Percentiles rank a stretch among this genome's conserved stretches.
phyloP scores from a whole-genome alignment of 2,113 vertebrate genomes.

The Notechis scutatus region DNA sequence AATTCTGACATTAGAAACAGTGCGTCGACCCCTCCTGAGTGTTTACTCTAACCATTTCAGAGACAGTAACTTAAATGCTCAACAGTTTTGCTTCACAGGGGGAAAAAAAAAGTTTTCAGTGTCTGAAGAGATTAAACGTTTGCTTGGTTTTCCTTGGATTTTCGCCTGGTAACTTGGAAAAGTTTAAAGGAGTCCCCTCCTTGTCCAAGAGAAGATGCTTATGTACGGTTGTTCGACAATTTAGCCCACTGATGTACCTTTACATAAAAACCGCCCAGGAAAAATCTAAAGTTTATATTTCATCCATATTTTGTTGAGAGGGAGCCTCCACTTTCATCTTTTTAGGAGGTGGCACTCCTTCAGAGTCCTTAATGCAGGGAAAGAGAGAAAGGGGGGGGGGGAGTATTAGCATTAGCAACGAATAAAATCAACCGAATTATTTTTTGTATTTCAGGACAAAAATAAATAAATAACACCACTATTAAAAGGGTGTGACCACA shows the following conservation, averaged over 20 bases:
- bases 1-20: conserved; percentile 87
- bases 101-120: conserved; percentile 70
- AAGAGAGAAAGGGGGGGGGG: conserved; percentile 8
- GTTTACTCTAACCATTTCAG: conserved; percentile 73
- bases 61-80: conserved; percentile 70
- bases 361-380: conserved; percentile 77
- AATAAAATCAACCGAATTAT: not conserved
- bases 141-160: conserved; percentile 74
- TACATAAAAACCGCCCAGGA: conserved; percentile 64
- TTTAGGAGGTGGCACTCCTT: conserved; percentile 88
- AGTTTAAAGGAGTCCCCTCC: conserved; percentile 70
- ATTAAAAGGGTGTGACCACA: not conserved
- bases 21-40: conserved; percentile 92
- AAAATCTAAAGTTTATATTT: conserved; percentile 79
- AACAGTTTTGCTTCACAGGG: conserved; percentile 71
- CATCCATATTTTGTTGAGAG: conserved; percentile 82
- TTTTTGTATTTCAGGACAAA: not conserved
- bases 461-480: not conserved
- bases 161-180: conserved; percentile 76
- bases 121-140: conserved; percentile 68
- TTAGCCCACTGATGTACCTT: conserved; percentile 72
- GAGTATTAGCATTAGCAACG: conserved; percentile 41
- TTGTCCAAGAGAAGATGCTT: conserved; percentile 67
- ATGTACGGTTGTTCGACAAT: conserved; percentile 68
- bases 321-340: conserved; percentile 92